phyloP scores from a whole-genome alignment of 2,888 invertebrate genomes.

The Cerastis rubricosa region DNA sequence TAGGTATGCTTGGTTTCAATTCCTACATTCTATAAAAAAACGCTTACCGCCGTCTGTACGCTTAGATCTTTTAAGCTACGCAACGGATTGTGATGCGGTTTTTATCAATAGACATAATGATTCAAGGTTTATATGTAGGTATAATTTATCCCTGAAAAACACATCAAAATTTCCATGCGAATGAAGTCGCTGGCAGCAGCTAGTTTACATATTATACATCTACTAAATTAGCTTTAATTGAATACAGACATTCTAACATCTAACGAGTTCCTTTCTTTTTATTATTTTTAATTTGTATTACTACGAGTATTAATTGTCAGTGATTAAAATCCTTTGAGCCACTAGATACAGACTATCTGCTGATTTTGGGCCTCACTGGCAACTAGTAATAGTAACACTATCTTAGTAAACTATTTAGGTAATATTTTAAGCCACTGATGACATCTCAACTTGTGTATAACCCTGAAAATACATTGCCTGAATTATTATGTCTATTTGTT shows the following conservation, averaged over 20 bases:
- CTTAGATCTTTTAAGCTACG: too few species aligned
- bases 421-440: not conserved
- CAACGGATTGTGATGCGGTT: too few species aligned
- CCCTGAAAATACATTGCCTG: not conserved
- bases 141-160: too few species aligned
- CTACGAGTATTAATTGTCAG: not conserved
- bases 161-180: too few species aligned
- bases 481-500: not conserved
- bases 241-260: not conserved
- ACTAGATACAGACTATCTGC: not conserved
- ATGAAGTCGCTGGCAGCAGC: too few species aligned
- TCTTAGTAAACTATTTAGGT: not conserved
- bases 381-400: not conserved
- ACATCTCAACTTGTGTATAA: not conserved
- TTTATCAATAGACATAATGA: too few species aligned
- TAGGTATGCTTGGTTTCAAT: not conserved
- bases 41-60: too few species aligned
- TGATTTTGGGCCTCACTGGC: not conserved
- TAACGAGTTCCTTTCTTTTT: not conserved
- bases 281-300: conserved; percentile 10
- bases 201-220: too few species aligned
- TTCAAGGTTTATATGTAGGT: too few species aligned
- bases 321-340: not conserved
- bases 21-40: too few species aligned
- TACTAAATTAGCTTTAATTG: not conserved